These are phyloP conservation scores for Scomber japonicus DNA, from an alignment of 2,113 vertebrate species.

Conservation along the genomic window DNA sequence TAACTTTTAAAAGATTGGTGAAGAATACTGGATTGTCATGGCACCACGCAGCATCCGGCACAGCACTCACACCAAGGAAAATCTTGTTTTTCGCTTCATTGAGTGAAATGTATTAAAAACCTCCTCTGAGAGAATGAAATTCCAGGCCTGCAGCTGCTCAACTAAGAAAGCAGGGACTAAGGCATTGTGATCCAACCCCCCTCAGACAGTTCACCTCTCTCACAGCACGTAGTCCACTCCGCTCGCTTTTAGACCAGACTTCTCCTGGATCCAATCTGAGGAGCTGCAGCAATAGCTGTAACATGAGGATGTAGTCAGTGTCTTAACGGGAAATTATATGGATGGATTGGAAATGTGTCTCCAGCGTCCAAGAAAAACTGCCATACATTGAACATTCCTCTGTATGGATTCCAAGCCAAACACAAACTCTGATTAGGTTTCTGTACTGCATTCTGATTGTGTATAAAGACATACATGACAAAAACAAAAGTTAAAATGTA, in stretches of 20 bases:
- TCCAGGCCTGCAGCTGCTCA: conserved; percentile 76
- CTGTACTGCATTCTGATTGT: conserved; percentile 14
- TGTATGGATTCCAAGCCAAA: conserved; percentile 53
- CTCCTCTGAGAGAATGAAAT: conserved; percentile 66
- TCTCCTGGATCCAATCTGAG: conserved; percentile 39
- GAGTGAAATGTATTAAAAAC: conserved; percentile 64
- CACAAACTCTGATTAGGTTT: conserved; percentile 48
- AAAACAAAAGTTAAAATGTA: too few species aligned
- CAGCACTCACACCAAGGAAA: conserved; percentile 16
- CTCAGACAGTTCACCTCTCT: conserved; percentile 52
- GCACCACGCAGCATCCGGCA: too few species aligned
- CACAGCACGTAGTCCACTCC: conserved; percentile 31
- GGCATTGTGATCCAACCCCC: conserved; percentile 13
- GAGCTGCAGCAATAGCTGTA: conserved; percentile 45
- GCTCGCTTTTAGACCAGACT: conserved; percentile 31
- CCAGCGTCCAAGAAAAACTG: conserved; percentile 40
- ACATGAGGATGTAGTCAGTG: conserved; percentile 40
- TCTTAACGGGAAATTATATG: conserved; percentile 56
- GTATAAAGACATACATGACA: conserved; percentile 4
- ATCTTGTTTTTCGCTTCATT: conserved; percentile 39
- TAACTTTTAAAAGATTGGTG: neutral
- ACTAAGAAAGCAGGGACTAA: conserved; percentile 41
- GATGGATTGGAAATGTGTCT: conserved; percentile 45
- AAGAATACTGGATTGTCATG: conserved; percentile 8
- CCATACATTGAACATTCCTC: conserved; percentile 22